These are phyloP conservation scores for Protobothrops flavoviridis DNA, from an alignment of 2,113 vertebrate genomes.

Conservation along the genomic window DNA sequence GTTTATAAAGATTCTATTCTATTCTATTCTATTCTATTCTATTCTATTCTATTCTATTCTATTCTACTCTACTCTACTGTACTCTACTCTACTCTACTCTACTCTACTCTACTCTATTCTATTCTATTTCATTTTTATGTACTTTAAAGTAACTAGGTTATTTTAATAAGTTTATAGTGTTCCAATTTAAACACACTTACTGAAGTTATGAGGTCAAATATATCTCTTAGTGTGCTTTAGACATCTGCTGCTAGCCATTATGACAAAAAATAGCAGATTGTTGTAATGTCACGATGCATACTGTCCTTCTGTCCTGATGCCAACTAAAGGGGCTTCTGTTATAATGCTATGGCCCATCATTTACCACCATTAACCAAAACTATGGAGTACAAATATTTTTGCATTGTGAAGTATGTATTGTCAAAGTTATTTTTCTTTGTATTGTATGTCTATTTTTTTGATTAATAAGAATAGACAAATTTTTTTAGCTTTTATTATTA, in stretches of 20 bases:
- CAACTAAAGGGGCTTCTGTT: background rate
- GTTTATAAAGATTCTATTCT: conserved; percentile 44
- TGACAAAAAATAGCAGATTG: background rate
- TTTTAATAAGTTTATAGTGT: background rate
- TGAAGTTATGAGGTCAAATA: background rate
- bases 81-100: background rate
- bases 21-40: no score
- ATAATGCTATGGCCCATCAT: background rate
- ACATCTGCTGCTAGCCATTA: background rate
- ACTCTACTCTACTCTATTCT: background rate
- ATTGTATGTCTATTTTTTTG: background rate
- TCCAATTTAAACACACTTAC: background rate
- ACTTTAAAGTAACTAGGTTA: background rate
- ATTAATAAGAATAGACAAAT: background rate
- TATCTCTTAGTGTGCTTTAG: background rate
- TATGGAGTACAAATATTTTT: background rate
- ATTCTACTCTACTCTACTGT: background rate
- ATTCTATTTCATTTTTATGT: background rate
- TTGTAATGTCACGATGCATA: background rate
- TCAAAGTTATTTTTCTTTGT: background rate
- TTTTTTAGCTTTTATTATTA: background rate
- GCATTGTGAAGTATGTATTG: background rate
- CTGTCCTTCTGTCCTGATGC: background rate
- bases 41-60: background rate
- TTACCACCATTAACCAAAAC: background rate